These are phyloP conservation scores for Pocota personata DNA, from an alignment of 2,888 invertebrate species.

Conservation along the genomic window DNA sequence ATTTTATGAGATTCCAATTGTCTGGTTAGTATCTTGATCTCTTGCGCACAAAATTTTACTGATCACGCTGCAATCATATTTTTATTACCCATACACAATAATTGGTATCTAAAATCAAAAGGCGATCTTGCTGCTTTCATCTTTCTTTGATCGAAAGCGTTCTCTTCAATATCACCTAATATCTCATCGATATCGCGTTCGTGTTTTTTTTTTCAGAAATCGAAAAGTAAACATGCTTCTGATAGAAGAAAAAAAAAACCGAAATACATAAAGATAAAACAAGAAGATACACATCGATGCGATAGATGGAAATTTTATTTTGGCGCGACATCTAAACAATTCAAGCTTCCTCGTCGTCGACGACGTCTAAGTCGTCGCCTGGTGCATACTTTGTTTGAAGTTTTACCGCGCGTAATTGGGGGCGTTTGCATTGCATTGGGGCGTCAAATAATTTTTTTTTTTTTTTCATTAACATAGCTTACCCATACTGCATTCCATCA, in stretches of 20 bases:
- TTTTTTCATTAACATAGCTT: neutral
- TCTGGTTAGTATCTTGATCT: conserved; percentile 26
- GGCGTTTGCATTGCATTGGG: conserved; percentile 71
- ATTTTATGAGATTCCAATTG: conserved; percentile 22
- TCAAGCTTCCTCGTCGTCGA: conserved; percentile 12
- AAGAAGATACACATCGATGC: conserved; percentile 13
- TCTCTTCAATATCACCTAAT: conserved; percentile 45
- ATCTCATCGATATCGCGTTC: conserved; percentile 50
- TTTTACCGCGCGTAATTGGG: conserved; percentile 49
- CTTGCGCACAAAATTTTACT: neutral
- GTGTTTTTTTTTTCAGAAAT: conserved; percentile 23
- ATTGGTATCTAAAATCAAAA: neutral
- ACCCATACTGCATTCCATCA: conserved; percentile 20
- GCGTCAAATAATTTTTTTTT: conserved; percentile 32
- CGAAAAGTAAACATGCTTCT: conserved; percentile 34
- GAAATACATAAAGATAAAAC: neutral
- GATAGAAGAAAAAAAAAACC: neutral
- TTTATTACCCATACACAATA: conserved; percentile 13
- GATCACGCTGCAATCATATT: conserved; percentile 34
- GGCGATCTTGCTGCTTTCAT: conserved; percentile 36
- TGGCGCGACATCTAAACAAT: conserved; percentile 68
- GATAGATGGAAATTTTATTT: conserved; percentile 36
- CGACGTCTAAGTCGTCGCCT: conserved; percentile 52
- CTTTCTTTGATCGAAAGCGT: conserved; percentile 59
- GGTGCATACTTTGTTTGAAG: conserved; percentile 50